A percentile compares a stretch with the other conserved stretches of the same genome.
Evolutionary conservation across 2,888 invertebrate genomes (phyloP).

Genomic region (Doris montereyensis): DNA sequence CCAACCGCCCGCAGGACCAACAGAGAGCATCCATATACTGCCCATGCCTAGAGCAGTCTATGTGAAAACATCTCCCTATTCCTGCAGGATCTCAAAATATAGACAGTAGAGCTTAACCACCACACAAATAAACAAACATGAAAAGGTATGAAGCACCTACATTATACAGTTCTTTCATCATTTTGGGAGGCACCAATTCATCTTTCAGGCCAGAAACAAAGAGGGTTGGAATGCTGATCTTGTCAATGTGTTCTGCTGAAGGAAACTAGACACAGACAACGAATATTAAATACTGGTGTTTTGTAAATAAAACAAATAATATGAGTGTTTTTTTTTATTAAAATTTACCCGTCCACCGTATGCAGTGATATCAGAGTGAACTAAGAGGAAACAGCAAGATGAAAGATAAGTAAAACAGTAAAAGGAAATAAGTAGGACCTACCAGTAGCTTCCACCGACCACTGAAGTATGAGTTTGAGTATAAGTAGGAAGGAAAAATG

Average conservation of each 20-base stretch:
- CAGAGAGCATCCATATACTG: no score
- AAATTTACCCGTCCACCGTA: no score
- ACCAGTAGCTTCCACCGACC: no score
- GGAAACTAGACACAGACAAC: conserved; percentile 71
- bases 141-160: conserved; percentile 63
- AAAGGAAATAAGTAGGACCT: no score
- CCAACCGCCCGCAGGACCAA: no score
- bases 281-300: not conserved
- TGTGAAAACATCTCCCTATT: not conserved
- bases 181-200: conserved; percentile 88
- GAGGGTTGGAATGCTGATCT: conserved; percentile 83
- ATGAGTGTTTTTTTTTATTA: no score
- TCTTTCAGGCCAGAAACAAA: conserved; percentile 92
- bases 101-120: not conserved
- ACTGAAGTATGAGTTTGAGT: no score
- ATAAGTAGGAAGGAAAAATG: no score
- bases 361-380: no score
- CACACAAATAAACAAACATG: not conserved
- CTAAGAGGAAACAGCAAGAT: no score
- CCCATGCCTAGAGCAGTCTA: not conserved
- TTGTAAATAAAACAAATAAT: no score
- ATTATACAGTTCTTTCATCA: conserved; percentile 88
- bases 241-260: conserved; percentile 80
- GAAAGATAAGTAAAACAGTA: no score
- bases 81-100: not conserved